These are phyloP conservation scores for Acrobasis suavella DNA, from an alignment of 2,888 invertebrate species.

Conservation along the genomic window DNA sequence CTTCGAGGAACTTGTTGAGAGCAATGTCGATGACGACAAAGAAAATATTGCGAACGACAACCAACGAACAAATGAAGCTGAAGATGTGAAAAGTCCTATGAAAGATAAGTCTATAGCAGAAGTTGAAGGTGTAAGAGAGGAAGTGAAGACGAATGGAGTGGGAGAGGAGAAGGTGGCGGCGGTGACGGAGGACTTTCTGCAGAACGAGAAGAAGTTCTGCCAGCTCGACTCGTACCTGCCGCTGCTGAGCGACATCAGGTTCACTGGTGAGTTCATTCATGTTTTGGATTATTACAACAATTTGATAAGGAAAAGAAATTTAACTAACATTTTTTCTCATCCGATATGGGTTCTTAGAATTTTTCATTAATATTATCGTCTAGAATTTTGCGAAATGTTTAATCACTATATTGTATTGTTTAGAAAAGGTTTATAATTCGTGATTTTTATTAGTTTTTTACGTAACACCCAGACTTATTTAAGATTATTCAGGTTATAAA, in stretches of 20 bases:
- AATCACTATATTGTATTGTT: too few species aligned
- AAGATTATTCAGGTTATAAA: too few species aligned
- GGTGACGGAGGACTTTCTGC: constrained; percentile 70
- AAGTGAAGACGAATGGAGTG: constrained; percentile 41
- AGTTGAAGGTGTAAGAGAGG: constrained; percentile 34
- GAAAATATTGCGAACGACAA: constrained; percentile 52
- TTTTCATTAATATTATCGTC: too few species aligned
- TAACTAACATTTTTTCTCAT: background rate
- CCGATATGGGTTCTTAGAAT: too few species aligned
- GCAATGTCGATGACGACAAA: constrained; percentile 70
- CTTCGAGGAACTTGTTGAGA: constrained; percentile 72
- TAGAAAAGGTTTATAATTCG: too few species aligned
- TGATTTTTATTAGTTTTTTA: too few species aligned
- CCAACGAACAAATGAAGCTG: constrained; percentile 38
- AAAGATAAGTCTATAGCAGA: constrained; percentile 34
- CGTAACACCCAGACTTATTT: too few species aligned
- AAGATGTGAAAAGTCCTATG: constrained; percentile 21
- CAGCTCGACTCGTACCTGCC: constrained; percentile 63
- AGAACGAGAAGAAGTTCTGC: constrained; percentile 77
- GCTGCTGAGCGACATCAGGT: constrained; percentile 71
- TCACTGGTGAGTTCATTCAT: constrained; percentile 62
- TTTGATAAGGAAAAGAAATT: constrained; percentile 4
- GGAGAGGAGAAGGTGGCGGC: constrained; percentile 48
- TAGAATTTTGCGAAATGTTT: too few species aligned
- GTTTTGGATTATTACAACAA: background rate